Evolutionary conservation across 2,797 vertebrate genomes (phyloP), one percentile per base, ranked within the genome.

Genomic region (Poliocrania exsul): DNA sequence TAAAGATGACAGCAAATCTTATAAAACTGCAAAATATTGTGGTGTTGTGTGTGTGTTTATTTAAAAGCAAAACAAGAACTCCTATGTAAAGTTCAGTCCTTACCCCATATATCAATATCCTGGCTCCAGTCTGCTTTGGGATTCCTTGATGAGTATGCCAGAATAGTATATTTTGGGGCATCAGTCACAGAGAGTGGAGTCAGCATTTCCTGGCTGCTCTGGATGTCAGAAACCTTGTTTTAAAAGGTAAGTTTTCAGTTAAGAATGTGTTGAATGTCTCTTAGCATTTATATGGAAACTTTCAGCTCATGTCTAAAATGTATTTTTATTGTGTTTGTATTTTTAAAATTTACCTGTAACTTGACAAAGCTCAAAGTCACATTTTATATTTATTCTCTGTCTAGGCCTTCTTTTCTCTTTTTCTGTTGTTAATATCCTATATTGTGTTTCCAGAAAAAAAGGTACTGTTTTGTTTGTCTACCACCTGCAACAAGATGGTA

Each of bases 11-110:
- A 93, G 49, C 93, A 90, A 95, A 94, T 97, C 96, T 97, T 97
- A 96, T 89, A 97, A 97, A 98, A 97, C 97, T 97, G 84, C 96
- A 93, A 97, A 97, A 97, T 98, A 97, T 97, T 96, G 96, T 97
- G 92, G 93, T 95, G 91, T 83, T 90, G 96, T 90, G 93, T 94
- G 91, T 81, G 81, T 85, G 13, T 90, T 94, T 81, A 84, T 90
- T 96, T 90, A 94, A 94, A 94, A 92, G 31, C 47, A 81, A 93
- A 88, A 62, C 29, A 77, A 91, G 71, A 67, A 16, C 33, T 73
- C 11, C 57, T n/a, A 38, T 95, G 54, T 33, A 77, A 95, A 88
- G 44, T 93, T 90, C 56, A 81, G 51, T 94, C 56, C 95, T 97
- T 97, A 93, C 88, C 96, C 74, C 87, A 24, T 84, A 81, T 95